Conservation (phyloP, 2,797 vertebrate genomes). For the Pachyuromys duprasi region DNA sequence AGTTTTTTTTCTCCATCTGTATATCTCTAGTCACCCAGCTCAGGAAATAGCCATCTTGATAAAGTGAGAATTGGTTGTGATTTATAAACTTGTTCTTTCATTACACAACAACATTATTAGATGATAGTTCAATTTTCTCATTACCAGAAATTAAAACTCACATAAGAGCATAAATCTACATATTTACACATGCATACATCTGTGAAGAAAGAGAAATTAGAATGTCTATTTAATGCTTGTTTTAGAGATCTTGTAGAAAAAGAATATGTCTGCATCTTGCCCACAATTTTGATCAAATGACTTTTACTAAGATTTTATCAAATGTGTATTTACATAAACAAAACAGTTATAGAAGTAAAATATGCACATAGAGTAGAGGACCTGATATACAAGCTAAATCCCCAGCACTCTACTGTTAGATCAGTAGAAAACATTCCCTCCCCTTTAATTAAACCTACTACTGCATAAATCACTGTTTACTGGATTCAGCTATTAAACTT, state of each 20-base stretch:
- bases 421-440: constrained; percentile 32
- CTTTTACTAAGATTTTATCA: constrained; percentile 49
- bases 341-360: constrained; percentile 64
- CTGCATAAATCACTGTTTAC: constrained; percentile 68
- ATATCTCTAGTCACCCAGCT: neutral
- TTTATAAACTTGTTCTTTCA: constrained; percentile 35
- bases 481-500: constrained; percentile 70
- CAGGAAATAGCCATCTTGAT: neutral
- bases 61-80: neutral
- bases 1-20: neutral
- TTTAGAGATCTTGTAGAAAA: fast-evolving
- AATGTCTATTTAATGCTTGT: neutral
- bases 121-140: constrained; percentile 37
- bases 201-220: constrained; percentile 26
- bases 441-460: constrained; percentile 69
- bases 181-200: neutral
- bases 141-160: neutral
- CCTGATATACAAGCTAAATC: constrained; percentile 50
- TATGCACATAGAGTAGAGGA: neutral
- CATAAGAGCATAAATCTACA: neutral
- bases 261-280: neutral
- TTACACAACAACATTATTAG: neutral
- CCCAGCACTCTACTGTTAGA: constrained; percentile 4
- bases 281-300: neutral
- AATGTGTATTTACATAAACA: constrained; percentile 6